Evolutionary conservation across 1,140 invertebrate genomes (phyloP), one percentile per base, ranked within the genome.

Genomic region (Drosophila carrolli): DNA sequence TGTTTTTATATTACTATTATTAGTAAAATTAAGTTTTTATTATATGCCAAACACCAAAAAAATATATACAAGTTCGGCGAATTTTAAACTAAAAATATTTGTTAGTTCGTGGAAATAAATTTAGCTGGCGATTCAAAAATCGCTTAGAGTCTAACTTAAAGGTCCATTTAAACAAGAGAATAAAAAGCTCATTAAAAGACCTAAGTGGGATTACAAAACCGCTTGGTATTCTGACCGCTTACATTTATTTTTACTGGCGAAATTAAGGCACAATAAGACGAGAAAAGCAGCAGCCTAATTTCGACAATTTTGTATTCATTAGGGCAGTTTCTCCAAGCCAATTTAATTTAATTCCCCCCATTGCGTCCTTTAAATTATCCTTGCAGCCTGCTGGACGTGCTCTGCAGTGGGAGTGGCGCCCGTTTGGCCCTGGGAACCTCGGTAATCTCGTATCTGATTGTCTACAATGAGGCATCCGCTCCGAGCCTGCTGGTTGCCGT

Each of bases 381-480:
- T 72, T 74, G 32, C 84, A 91, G 90, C 46, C 47, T 91, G 51
- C 79, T 90, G 35, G 86, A 85, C 16, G 71, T 74, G 10, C 81
- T 91, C 13, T 91, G 88, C 60, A 86, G 77, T 57, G 88, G 91
- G 43, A 91, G 79, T 60, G 89, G 81, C n/a, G 90, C 84, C 32
- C 90, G 92, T 29, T 60, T 92, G 77, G 90, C 82, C 13, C 58
- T 92, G 43, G 92, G 92, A 48, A 71, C 84, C 38, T 72, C 91
- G 6, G 67, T 92, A 4, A 65, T 92, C 9, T 73, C 77, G 51
- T 85, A 91, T 61, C 55, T 92, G 50, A 83, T 91, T 35, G 78
- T 79, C 46, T 92, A 90, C 70, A 92, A 92, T 86, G 91, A 92
- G 61, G 82, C 88, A 1, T 81, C 81, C 0, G 90, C 81, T 3